Base-by-base conservation (phyloP, 2,113 vertebrate genomes). In the Nyctibius bracteatus region DNA sequence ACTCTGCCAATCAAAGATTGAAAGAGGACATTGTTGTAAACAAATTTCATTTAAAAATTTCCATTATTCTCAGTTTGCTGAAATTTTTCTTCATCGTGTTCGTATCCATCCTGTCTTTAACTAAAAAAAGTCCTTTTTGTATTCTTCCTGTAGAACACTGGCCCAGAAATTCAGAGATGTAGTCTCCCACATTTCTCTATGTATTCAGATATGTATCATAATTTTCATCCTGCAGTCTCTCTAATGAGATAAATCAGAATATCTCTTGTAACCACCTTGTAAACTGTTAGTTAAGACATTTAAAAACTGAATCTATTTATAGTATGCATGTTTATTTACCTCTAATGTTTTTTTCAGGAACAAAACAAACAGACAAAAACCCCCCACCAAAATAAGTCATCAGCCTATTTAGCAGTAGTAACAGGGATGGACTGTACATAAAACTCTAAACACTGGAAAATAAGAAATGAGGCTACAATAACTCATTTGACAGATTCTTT, bases 391-490 rank as follows among this genome's bases (percentile, higher is more conserved):
- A 81, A 80, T 33, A 67, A 74, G 5, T 11, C 49, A 51, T 78
- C 22, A 65, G 1, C 24, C 7, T 89, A 19, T 72, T 86, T 71
- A 81, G 8, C 27, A 74, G 13, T 35, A 39, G 20, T 47, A 77
- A 3, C 23, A 68, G 16, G 11, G 31, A 37, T 55, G 12, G 12
- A 71, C 27, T 47, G 16, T 41, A n/a, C 15, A 41, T 12, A 49
- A 79, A 80, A 52, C 10, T 46, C 12, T 12, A 66, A 46, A 43
- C 13, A 28, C 22, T 88, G 52, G 35, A 84, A 92, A 88, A 94
- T 51, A 85, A 95, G 47, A 94, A 96, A 93, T 91, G 55, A 67
- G 79, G 71, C 47, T 92, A 22, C 33, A 78, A 44, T 62, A 95
- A 74, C 54, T 91, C 41, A 82, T 81, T 94, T 88, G 74, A 7